A percentile compares a stretch with the other conserved stretches of the same genome.
Conservation (phyloP, 1,140 invertebrate species). For the Mercenaria mercenaria region DNA sequence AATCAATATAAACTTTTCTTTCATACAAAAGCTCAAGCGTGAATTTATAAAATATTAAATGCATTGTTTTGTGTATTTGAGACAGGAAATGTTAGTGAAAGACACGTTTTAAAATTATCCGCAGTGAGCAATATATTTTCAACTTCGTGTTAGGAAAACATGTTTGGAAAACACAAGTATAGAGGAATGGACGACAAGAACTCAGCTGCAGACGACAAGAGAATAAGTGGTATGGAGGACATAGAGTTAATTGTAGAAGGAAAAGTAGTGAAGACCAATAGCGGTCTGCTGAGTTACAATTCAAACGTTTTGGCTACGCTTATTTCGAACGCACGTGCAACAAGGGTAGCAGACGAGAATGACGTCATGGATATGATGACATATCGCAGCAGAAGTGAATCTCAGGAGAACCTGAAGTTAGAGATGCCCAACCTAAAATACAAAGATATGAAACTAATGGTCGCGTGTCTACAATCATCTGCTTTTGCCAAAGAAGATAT, state of each 20-base stretch:
- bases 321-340: background rate
- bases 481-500: background rate
- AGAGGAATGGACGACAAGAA: background rate
- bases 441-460: background rate
- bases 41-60: no score
- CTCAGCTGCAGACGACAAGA: background rate
- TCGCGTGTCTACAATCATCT: background rate
- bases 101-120: no score
- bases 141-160: background rate
- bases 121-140: no score
- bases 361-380: background rate
- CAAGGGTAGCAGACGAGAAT: background rate
- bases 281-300: background rate
- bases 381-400: background rate
- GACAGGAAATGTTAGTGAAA: no score
- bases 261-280: background rate
- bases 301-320: slow-evolving; percentile 23
- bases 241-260: slow-evolving; percentile 18
- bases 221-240: background rate
- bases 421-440: slow-evolving; percentile 20
- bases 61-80: no score
- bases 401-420: background rate
- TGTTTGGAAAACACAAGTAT: background rate
- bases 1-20: no score
- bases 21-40: no score